phyloP scores from a whole-genome alignment of 2,888 invertebrate genomes.

The Thalpophila matura region DNA sequence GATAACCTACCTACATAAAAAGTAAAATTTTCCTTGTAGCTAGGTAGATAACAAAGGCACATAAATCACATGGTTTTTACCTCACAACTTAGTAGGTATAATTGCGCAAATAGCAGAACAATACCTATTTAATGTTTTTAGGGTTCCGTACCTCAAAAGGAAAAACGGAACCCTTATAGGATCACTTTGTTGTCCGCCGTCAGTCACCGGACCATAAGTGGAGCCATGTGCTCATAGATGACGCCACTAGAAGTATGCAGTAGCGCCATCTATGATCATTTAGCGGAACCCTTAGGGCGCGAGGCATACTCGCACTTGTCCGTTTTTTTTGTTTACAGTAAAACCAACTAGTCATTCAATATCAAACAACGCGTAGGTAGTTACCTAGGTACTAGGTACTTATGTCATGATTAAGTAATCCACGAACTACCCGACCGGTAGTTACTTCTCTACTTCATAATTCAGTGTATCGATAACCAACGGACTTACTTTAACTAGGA shows the following conservation, averaged over 20 bases:
- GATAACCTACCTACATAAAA: slow-evolving; percentile 6
- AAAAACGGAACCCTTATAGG: too few relatives aligned
- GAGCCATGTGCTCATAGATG: too few relatives aligned
- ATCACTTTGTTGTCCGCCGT: too few relatives aligned
- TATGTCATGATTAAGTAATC: slow-evolving; percentile 46
- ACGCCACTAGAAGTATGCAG: too few relatives aligned
- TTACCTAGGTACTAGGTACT: too few relatives aligned
- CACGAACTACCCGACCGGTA: slow-evolving; percentile 13
- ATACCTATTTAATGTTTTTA: slow-evolving; percentile 23
- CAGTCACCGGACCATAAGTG: too few relatives aligned
- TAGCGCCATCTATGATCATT: too few relatives aligned
- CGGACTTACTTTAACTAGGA: neutral
- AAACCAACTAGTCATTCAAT: slow-evolving; percentile 23
- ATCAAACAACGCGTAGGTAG: slow-evolving; percentile 19
- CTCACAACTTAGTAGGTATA: neutral
- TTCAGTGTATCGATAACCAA: slow-evolving; percentile 36
- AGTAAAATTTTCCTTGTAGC: slow-evolving; percentile 4
- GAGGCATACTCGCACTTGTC: too few relatives aligned
- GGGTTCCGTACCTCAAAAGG: too few relatives aligned
- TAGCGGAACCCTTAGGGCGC: too few relatives aligned
- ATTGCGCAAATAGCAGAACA: slow-evolving; percentile 27
- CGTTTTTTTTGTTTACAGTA: slow-evolving; percentile 27
- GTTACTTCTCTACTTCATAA: slow-evolving; percentile 32
- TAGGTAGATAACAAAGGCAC: neutral
- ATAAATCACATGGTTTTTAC: slow-evolving; percentile 4